Evolutionary conservation across 1,140 invertebrate species (phyloP), one percentile per base, ranked within the genome.

Genomic region (Rhyzopertha dominica): DNA sequence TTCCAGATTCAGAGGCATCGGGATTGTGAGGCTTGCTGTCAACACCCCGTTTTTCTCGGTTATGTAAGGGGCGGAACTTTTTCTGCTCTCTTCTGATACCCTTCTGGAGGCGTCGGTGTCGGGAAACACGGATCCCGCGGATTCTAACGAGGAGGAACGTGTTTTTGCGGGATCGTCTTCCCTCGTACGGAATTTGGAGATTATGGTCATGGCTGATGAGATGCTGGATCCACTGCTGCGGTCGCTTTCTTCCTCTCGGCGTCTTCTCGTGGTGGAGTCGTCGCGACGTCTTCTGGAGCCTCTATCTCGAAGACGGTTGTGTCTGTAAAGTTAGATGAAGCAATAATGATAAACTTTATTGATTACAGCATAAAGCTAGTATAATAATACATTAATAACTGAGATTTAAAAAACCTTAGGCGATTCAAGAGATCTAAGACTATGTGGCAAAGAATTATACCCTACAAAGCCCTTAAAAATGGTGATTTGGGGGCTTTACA

Each of bases 1-100:
- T 52, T 82, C 77, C 37, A 79, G 62, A 48, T 74, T 76, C 12
- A 76, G 51, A 17, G 66, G 81, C 70, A 69, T 71, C 1, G 84
- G 82, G 62, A 90, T 85, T 47, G 83, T 86, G 3, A 90, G 73
- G 53, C 82, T 87, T 0, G 85, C 87, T 1, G 84, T 87, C 49
- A 91, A 86, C 3, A 89, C 79, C 58, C 80, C 80, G 54, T 62
- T 64, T 50, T 72, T 69, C 56, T 75, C 71, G 23, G 63, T 36
- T n/a, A 57, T 25, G 47, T 62, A 73, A 1, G 74, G 72, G n/a
- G n/a, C n/a, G 0, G 73, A 72, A 0, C 74, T 75, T 53, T 65
- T 65, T 48, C 74, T 61, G 29, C 74, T 60, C 37, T 74, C 71
- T 0, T 73, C 72, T 35, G 74, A 68, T n/a, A 23, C 40, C 26